These are phyloP conservation scores for Diarsia brunnea DNA, from an alignment of 2,888 invertebrate genomes.

Conservation along the genomic window DNA sequence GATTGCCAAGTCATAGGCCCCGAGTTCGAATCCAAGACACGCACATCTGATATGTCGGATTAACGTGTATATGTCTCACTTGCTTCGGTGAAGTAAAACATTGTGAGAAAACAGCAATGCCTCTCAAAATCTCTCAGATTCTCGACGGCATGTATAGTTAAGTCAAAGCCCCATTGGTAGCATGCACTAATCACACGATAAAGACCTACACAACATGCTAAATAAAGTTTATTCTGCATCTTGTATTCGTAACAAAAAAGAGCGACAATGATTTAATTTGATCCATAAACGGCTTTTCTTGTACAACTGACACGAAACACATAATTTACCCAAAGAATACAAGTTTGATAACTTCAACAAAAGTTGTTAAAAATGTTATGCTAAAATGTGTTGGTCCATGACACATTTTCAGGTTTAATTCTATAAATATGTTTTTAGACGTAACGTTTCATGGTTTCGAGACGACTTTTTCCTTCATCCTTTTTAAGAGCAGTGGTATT, in stretches of 20 bases:
- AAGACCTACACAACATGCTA: background rate
- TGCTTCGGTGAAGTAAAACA: too few relatives aligned
- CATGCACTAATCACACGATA: background rate
- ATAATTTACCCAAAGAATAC: too few relatives aligned
- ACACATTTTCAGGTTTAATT: background rate
- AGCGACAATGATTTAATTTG: background rate
- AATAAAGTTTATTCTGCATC: background rate
- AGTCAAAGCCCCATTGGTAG: too few relatives aligned
- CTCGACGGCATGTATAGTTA: too few relatives aligned
- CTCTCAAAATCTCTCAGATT: too few relatives aligned
- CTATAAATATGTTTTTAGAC: background rate
- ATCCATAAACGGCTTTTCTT: background rate
- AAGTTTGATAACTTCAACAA: background rate
- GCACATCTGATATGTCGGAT: too few relatives aligned
- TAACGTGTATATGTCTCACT: too few relatives aligned
- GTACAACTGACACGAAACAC: background rate
- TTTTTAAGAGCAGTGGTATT: background rate
- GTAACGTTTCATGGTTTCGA: background rate
- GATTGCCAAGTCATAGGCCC: background rate
- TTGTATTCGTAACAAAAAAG: background rate
- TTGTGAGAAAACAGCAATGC: too few relatives aligned
- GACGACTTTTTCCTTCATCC: background rate
- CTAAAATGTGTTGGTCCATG: background rate
- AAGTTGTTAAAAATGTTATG: background rate
- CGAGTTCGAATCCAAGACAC: too few relatives aligned